A percentile compares a stretch with the other conserved stretches of the same genome.
Conservation (phyloP, 2,113 vertebrate species). For the Bubo bubo region DNA sequence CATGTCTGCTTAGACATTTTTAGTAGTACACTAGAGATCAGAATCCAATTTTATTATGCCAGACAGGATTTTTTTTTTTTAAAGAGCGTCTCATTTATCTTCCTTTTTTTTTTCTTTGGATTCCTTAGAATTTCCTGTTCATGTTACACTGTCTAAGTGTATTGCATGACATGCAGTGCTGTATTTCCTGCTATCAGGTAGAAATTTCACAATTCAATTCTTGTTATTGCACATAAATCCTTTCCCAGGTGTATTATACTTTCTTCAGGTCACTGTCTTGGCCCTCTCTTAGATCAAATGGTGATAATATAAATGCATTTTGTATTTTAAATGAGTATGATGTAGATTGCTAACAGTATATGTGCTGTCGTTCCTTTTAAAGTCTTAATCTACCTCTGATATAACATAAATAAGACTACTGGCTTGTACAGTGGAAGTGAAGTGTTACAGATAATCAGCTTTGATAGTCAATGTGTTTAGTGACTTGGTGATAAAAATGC, state of each 20-base stretch:
- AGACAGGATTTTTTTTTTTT: background rate
- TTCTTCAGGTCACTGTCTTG: background rate
- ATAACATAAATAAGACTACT: background rate
- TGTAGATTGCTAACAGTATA: background rate
- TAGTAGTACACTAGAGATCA: background rate
- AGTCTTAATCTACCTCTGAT: background rate
- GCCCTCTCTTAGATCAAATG: background rate
- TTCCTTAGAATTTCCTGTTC: background rate
- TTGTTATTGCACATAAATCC: background rate
- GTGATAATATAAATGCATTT: background rate
- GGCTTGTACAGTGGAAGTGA: background rate
- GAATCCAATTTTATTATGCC: background rate
- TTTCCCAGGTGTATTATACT: background rate
- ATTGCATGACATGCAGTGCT: background rate
- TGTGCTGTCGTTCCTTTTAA: background rate
- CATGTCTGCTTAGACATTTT: background rate
- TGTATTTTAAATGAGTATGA: background rate
- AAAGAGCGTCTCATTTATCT: background rate
- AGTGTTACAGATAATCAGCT: background rate
- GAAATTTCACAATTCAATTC: background rate
- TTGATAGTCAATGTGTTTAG: background rate
- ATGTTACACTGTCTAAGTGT: background rate
- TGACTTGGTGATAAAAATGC: background rate
- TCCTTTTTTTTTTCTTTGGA: too few species aligned
- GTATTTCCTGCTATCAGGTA: background rate